Conservation (phyloP, 2,888 invertebrate species). For the Cephonodes hylas region DNA sequence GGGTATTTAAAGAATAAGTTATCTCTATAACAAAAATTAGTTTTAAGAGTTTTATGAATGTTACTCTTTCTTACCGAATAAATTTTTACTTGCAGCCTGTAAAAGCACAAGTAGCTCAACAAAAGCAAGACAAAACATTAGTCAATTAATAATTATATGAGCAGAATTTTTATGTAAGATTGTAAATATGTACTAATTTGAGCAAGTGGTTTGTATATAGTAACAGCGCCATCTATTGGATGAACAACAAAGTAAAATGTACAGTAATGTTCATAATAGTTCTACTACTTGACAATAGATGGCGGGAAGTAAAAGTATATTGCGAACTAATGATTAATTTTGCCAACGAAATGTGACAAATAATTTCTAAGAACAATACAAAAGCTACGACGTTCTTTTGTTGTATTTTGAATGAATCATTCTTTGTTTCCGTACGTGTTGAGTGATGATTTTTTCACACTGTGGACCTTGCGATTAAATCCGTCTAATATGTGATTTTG, state of each 20-base stretch:
- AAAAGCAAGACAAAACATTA: too few species aligned
- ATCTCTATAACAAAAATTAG: too few species aligned
- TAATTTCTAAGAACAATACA: conserved; percentile 9
- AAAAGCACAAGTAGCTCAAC: too few species aligned
- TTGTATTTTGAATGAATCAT: conserved; percentile 11
- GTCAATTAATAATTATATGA: too few species aligned
- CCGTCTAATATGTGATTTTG: not conserved
- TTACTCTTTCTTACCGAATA: too few species aligned
- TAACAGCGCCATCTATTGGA: conserved; percentile 27
- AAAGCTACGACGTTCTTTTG: conserved; percentile 7
- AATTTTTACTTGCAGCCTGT: too few species aligned
- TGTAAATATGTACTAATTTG: too few species aligned
- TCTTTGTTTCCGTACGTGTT: not conserved
- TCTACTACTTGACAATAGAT: conserved; percentile 5
- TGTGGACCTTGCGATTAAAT: not conserved
- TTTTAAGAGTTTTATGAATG: too few species aligned
- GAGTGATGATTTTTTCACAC: not conserved
- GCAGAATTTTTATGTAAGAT: too few species aligned
- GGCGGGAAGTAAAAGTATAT: not conserved
- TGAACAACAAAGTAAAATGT: not conserved
- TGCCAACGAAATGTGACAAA: conserved; percentile 1
- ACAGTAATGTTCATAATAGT: conserved; percentile 14
- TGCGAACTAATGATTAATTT: not conserved
- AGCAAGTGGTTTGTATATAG: too few species aligned
- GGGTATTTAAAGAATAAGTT: too few species aligned